Percentiles rank a stretch among this genome's conserved stretches.
Conservation (phyloP, 2,888 invertebrate species). For the Baronia brevicornis region DNA sequence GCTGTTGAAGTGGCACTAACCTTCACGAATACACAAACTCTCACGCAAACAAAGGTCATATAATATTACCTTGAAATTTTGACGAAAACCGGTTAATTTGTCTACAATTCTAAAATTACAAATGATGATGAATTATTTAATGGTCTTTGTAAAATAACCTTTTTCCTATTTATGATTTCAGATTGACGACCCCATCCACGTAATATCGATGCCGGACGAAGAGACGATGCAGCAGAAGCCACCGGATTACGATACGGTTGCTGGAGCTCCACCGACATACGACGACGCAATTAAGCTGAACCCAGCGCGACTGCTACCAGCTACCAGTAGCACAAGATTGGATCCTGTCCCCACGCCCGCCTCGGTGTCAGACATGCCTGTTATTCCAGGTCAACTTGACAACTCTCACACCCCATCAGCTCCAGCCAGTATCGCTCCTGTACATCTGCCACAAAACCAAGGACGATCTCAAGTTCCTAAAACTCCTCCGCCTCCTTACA, state of each 20-base stretch:
- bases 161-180: slow-evolving; percentile 40
- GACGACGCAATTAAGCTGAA: slow-evolving; percentile 83
- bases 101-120: too few relatives aligned
- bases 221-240: slow-evolving; percentile 80
- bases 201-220: slow-evolving; percentile 77
- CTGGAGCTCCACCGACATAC: slow-evolving; percentile 81
- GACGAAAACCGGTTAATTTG: too few relatives aligned
- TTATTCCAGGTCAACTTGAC: slow-evolving; percentile 47
- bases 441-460: slow-evolving; percentile 43
- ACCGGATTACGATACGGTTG: slow-evolving; percentile 82
- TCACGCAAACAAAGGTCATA: too few relatives aligned
- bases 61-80: too few relatives aligned
- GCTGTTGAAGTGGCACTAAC: too few relatives aligned
- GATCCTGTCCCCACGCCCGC: slow-evolving; percentile 29
- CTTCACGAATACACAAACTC: too few relatives aligned
- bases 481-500: slow-evolving; percentile 69
- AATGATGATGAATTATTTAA: not conserved
- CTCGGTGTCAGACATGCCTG: slow-evolving; percentile 30
- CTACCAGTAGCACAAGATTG: slow-evolving; percentile 46
- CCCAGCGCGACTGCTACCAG: slow-evolving; percentile 73
- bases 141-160: not conserved
- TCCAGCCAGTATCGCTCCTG: slow-evolving; percentile 34
- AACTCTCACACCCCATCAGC: slow-evolving; percentile 23
- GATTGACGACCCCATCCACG: slow-evolving; percentile 80
- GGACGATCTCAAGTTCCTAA: slow-evolving; percentile 45